A percentile compares a stretch with the other conserved stretches of the same genome.
Evolutionary conservation across 35 echinoderm and acorn worm species (phyloP).

Genomic region (Chiridota heheva): DNA sequence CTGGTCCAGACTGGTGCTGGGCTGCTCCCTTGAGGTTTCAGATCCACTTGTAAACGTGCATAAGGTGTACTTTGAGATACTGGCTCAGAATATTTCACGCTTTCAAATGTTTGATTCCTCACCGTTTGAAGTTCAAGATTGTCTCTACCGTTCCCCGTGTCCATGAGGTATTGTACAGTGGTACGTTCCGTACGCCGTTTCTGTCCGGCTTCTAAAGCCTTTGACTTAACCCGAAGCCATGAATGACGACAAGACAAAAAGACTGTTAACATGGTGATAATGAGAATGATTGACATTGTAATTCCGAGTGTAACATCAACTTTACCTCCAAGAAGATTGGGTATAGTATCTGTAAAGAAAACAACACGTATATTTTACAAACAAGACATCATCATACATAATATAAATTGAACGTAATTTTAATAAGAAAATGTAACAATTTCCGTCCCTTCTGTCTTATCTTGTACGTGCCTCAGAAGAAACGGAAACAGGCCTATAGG

Average conservation of each 20-base stretch:
- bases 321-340: slow-evolving; percentile 55
- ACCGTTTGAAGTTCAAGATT: slow-evolving; percentile 55
- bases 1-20: slow-evolving; percentile 23
- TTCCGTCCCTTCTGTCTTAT: too few species aligned
- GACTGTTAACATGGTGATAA: slow-evolving; percentile 61
- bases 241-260: slow-evolving; percentile 79
- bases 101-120: slow-evolving; percentile 36
- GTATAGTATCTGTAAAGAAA: slow-evolving; percentile 11
- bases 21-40: background rate
- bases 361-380: too few species aligned
- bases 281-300: slow-evolving; percentile 70
- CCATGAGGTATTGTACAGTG: slow-evolving; percentile 80
- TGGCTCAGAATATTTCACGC: slow-evolving; percentile 19
- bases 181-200: slow-evolving; percentile 48
- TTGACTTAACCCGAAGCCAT: slow-evolving; percentile 70
- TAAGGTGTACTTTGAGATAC: background rate
- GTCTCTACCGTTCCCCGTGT: slow-evolving; percentile 40
- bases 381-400: too few species aligned
- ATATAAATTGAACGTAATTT: too few species aligned
- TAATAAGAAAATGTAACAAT: too few species aligned
- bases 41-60: background rate
- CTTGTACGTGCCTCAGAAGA: too few species aligned
- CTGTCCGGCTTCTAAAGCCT: slow-evolving; percentile 59
- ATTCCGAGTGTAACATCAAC: slow-evolving; percentile 65
- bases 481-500: too few species aligned